These are phyloP conservation scores for Eupithecia vulgata DNA, from an alignment of 2,888 invertebrate species.

Conservation along the genomic window DNA sequence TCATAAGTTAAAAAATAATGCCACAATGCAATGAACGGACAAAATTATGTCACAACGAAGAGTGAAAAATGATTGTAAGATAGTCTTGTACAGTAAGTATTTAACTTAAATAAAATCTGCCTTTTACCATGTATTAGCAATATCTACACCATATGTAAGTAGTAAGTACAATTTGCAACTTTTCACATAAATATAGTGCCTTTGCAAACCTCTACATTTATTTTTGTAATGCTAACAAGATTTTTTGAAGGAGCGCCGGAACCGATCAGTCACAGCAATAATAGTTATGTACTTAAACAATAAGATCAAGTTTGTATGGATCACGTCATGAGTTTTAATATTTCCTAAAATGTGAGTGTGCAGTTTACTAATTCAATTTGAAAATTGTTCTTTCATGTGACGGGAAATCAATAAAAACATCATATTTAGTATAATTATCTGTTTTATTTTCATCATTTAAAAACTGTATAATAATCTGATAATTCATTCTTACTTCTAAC, in stretches of 20 bases:
- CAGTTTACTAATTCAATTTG: slow-evolving; percentile 18
- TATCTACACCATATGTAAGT: background rate
- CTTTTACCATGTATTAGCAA: background rate
- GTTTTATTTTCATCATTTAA: slow-evolving; percentile 44
- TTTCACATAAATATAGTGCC: background rate
- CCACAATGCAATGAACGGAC: slow-evolving; percentile 1
- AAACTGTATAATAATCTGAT: slow-evolving; percentile 26
- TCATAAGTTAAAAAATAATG: background rate
- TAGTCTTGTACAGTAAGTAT: slow-evolving; percentile 3
- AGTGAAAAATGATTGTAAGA: background rate
- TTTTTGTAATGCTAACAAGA: background rate
- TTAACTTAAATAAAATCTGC: background rate
- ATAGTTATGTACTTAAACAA: background rate
- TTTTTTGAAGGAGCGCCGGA: background rate
- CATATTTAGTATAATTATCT: slow-evolving; percentile 49
- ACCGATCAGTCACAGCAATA: background rate
- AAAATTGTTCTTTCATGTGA: slow-evolving; percentile 43
- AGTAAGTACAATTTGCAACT: slow-evolving; percentile 4
- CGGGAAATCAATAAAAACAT: slow-evolving; percentile 80
- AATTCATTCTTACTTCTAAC: slow-evolving; percentile 26
- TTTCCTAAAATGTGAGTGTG: background rate
- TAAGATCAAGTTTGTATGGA: background rate
- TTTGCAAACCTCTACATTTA: background rate
- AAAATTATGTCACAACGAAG: slow-evolving; percentile 4
- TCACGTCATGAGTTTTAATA: background rate